These are phyloP conservation scores for Eolophus roseicapilla DNA, from an alignment of 2,113 vertebrate species.

Conservation along the genomic window DNA sequence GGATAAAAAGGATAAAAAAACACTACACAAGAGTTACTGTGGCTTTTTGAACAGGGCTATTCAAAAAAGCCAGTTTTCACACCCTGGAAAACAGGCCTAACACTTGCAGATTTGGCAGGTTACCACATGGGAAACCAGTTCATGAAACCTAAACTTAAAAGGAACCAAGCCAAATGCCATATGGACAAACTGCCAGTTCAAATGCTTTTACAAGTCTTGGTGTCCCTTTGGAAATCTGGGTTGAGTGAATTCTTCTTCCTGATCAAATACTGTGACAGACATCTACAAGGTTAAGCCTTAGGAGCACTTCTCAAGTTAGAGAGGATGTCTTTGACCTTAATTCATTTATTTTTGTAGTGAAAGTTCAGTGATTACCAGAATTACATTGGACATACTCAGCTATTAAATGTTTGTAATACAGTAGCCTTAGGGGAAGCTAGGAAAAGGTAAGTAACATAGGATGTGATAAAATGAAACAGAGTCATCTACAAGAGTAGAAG, in stretches of 20 bases:
- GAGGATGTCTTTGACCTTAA: background rate
- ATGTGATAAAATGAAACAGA: background rate
- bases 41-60: background rate
- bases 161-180: conserved; percentile 41
- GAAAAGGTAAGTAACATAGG: background rate
- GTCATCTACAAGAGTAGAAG: background rate
- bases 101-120: conserved; percentile 26
- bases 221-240: conserved; percentile 17
- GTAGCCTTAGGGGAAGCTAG: background rate
- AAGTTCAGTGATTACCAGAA: background rate
- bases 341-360: background rate
- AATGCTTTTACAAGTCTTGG: background rate
- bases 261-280: conserved; percentile 7
- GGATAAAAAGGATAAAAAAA: background rate
- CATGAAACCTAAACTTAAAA: background rate
- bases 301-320: background rate
- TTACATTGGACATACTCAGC: background rate
- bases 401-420: background rate
- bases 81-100: background rate
- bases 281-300: conserved; percentile 28
- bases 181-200: conserved; percentile 22
- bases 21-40: background rate
- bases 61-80: background rate
- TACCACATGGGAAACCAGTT: conserved; percentile 38
- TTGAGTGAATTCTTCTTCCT: conserved; percentile 5